phyloP scores from a whole-genome alignment of 2,113 vertebrate species.

The Lepisosteus osseus region DNA sequence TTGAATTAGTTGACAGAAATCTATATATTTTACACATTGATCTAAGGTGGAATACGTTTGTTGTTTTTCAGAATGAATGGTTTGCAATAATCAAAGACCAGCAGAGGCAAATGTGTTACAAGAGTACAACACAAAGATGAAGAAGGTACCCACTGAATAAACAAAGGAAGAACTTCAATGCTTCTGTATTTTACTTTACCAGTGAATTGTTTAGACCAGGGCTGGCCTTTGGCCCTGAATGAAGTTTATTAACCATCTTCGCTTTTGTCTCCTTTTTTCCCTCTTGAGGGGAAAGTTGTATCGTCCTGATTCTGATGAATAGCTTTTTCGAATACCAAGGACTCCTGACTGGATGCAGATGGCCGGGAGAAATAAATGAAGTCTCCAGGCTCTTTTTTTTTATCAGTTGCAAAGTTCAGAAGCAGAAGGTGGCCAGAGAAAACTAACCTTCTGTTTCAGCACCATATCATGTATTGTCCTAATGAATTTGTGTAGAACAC shows the following conservation, averaged over 20 bases:
- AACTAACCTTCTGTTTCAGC: conserved; percentile 70
- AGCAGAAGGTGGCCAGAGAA: conserved; percentile 60
- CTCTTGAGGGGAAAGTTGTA: conserved; percentile 49
- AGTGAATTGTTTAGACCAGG: conserved; percentile 59
- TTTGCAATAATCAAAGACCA: conserved; percentile 8
- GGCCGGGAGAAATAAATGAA: conserved; percentile 73
- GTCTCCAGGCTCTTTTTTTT: conserved; percentile 64
- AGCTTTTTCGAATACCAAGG: conserved; percentile 62
- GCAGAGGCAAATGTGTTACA: conserved; percentile 52
- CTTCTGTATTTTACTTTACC: conserved; percentile 62
- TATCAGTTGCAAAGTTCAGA: conserved; percentile 72
- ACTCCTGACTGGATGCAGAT: conserved; percentile 78
- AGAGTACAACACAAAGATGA: conserved; percentile 55
- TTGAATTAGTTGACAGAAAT: background rate
- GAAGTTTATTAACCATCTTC: conserved; percentile 62
- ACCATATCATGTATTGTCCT: conserved; percentile 64
- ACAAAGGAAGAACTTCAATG: conserved; percentile 56
- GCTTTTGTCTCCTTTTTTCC: conserved; percentile 51
- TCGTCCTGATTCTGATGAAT: conserved; percentile 55
- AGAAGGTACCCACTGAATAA: conserved; percentile 52
- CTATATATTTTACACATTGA: too few species aligned
- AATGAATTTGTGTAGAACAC: conserved; percentile 64
- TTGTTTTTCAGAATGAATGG: too few species aligned
- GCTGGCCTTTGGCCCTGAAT: conserved; percentile 52
- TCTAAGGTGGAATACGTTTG: too few species aligned